Conservation (phyloP, 1,140 invertebrate genomes). For the Nasonia vitripennis region DNA sequence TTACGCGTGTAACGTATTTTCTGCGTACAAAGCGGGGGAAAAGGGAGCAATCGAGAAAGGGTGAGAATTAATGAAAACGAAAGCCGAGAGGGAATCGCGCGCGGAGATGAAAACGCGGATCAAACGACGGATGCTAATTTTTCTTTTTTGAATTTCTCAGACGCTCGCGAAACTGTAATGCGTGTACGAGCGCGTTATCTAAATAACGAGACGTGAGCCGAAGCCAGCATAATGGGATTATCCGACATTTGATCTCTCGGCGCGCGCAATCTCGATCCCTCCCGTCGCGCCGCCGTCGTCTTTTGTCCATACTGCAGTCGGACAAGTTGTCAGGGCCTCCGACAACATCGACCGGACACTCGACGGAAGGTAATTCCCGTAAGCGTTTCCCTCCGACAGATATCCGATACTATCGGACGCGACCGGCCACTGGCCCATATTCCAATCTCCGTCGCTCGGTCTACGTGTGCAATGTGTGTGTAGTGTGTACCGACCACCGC, state of each 20-base stretch:
- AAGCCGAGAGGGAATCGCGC: neutral
- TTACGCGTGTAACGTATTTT: constrained; percentile 18
- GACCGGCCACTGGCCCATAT: constrained; percentile 12
- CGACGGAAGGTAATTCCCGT: constrained; percentile 35
- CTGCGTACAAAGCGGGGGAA: neutral
- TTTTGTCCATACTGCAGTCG: neutral
- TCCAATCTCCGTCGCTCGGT: constrained; percentile 3
- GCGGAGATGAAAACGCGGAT: constrained; percentile 25
- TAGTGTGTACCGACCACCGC: no score
- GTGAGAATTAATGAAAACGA: constrained; percentile 40
- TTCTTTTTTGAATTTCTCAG: neutral
- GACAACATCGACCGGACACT: neutral
- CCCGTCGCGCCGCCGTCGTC: neutral
- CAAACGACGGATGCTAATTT: constrained; percentile 21
- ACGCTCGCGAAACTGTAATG: no score
- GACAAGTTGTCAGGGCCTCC: neutral
- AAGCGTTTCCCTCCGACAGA: constrained; percentile 35
- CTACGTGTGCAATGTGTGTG: neutral
- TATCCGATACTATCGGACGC: constrained; percentile 21
- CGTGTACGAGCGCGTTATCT: neutral
- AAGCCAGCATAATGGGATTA: no score
- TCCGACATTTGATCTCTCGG: neutral
- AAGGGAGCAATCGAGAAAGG: constrained; percentile 23
- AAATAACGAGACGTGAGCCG: no score
- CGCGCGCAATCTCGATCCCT: neutral